Evolutionary conservation across 2,888 invertebrate genomes (phyloP), one percentile per base, ranked within the genome.

Genomic region (Malthinus flaveolus): DNA sequence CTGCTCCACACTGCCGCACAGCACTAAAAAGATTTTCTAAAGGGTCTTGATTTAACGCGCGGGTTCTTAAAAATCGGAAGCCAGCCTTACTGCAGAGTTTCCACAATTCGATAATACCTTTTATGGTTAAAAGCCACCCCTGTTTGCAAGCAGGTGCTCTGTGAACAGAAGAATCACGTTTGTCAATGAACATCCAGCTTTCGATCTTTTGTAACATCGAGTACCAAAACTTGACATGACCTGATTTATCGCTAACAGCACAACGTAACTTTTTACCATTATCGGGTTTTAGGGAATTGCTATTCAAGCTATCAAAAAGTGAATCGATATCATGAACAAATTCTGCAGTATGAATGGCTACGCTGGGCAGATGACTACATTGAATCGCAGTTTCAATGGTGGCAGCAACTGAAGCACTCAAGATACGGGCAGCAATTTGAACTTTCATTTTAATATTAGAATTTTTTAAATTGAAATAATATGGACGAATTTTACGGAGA

Each of bases 241-340:
- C 23, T 3, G 23, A 23, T 23, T 23, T 23, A 23, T 23, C 23
- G 5, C 23, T 23, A 23, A 23, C 23, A 23, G 23, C 23, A 23
- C 23, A 23, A 23, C 23, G 23, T 5, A 23, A 23, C 23, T 23
- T 23, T 5, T 61, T 64, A n/a, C 49, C 56, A 3, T 23, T n/a
- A 13, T 51, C 47, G 1, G 45, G 23, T 50, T 35, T 53, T 8
- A 54, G 48, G 5, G 34, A 47, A 44, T 49, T 49, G 10, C 59
- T 42, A 49, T 62, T 64, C 11, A 57, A 50, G 48, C 50, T 50
- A 45, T 64, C 59, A 49, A 62, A 64, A 13, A 64, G 46, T 13
- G 9, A 13, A 47, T 63, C 61, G n/a, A 61, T 59, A 49, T 64
- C 59, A 7, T 61, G 47, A 1, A 64, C 11, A 55, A 61, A 64